Percentiles rank a stretch among this genome's conserved stretches.
Evolutionary conservation across 2,113 vertebrate species (phyloP).

Genomic region (Myxocyprinus asiaticus): DNA sequence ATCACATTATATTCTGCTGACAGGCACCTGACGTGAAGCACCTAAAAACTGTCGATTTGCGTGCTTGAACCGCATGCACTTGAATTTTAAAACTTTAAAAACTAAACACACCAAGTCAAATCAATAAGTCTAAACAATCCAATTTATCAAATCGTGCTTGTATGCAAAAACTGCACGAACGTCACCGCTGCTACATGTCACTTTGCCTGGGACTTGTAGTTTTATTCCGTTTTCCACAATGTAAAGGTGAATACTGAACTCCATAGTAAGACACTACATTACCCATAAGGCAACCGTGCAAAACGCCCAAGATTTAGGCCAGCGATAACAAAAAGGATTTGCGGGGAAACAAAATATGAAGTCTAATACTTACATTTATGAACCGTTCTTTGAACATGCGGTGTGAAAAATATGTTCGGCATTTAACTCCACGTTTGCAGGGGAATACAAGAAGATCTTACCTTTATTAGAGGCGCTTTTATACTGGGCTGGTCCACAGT

Average conservation of each 20-base stretch:
- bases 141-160: not conserved
- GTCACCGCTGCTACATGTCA: not conserved
- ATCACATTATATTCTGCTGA: not conserved
- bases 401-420: not conserved
- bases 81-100: not conserved
- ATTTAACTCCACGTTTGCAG: not conserved
- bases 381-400: not conserved
- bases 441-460: constrained; percentile 32
- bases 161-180: constrained; percentile 12
- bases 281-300: constrained; percentile 34
- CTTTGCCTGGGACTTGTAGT: constrained; percentile 42
- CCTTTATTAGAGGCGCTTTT: constrained; percentile 56
- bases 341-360: constrained; percentile 44
- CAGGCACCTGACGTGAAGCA: not conserved
- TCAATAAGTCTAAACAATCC: not conserved
- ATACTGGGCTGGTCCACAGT: constrained; percentile 22
- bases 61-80: not conserved
- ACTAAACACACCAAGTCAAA: not conserved
- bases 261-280: constrained; percentile 11
- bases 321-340: constrained; percentile 53
- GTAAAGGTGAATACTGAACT: too few relatives aligned
- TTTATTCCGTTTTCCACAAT: not conserved
- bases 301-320: constrained; percentile 50
- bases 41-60: not conserved
- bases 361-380: constrained; percentile 2